Evolutionary conservation across 2,113 vertebrate genomes (phyloP).

Genomic region (Hippocampus comes): DNA sequence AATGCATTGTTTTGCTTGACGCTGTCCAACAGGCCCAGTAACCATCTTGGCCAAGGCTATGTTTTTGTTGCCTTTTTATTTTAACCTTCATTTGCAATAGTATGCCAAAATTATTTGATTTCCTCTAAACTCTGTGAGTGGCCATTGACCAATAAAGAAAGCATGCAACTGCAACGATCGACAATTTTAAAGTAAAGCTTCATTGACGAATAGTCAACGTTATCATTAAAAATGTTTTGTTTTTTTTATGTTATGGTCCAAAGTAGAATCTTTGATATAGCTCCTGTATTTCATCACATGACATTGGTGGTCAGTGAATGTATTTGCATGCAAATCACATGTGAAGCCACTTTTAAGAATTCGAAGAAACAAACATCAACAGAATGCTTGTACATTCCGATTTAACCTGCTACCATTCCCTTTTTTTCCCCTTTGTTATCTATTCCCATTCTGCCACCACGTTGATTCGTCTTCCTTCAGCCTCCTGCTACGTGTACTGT

Average conservation of each 20-base stretch:
- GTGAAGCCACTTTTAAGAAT: conserved; percentile 7
- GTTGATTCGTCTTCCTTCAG: conserved; percentile 64
- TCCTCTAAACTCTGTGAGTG: not conserved
- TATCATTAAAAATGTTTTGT: not conserved
- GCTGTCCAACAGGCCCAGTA: not conserved
- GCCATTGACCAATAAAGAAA: not conserved
- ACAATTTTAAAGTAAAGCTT: not conserved
- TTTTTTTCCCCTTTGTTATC: conserved; percentile 33
- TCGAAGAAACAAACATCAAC: conserved; percentile 10
- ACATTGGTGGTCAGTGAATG: not conserved
- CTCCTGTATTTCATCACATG: not conserved
- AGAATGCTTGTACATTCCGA: conserved; percentile 39
- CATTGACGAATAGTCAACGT: not conserved
- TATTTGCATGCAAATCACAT: not conserved
- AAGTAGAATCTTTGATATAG: not conserved
- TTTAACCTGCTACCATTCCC: conserved; percentile 10
- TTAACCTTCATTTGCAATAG: not conserved
- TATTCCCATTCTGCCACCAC: conserved; percentile 52
- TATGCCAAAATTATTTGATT: not conserved
- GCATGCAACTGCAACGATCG: not conserved
- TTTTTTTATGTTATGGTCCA: not conserved
- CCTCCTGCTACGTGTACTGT: conserved; percentile 30
- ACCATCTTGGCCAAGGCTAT: not conserved
- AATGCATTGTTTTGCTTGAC: not conserved
- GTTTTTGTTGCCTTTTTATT: not conserved